phyloP scores from a whole-genome alignment of 1,140 invertebrate species.

The Meloidogyne exigua region DNA sequence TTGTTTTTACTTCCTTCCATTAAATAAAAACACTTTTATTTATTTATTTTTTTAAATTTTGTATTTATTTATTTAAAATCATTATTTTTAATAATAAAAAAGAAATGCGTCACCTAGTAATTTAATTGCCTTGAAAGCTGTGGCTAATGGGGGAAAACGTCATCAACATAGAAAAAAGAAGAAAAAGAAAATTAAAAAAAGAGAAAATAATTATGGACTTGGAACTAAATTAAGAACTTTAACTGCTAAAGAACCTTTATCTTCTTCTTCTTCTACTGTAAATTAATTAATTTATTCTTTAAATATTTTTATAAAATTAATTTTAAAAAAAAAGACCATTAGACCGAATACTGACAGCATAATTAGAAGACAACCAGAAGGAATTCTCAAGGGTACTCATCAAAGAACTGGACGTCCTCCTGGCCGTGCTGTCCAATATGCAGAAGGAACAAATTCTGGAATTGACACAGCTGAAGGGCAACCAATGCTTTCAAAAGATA shows the following conservation, averaged over 20 bases:
- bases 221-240: background rate
- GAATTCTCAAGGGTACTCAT: constrained; percentile 26
- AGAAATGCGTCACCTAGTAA: constrained; percentile 1
- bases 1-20: background rate
- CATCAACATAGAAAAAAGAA: background rate
- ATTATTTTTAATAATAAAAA: background rate
- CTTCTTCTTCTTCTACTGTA: background rate
- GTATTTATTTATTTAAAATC: background rate
- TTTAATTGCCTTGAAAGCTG: constrained; percentile 5
- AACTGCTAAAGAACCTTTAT: background rate
- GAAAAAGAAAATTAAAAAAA: constrained; percentile 3
- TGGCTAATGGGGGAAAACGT: constrained; percentile 24
- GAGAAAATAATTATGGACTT: constrained; percentile 9
- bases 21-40: background rate
- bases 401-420: constrained; percentile 18
- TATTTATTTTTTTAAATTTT: no score
- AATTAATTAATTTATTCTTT: constrained; percentile 4
- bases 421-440: constrained; percentile 24
- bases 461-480: constrained; percentile 12
- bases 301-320: no score
- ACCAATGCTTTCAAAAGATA: background rate
- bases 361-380: constrained; percentile 23
- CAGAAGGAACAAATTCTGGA: constrained; percentile 17
- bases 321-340: constrained; percentile 6
- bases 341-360: constrained; percentile 14